Base-by-base conservation (phyloP, 2,797 vertebrate species). In the Helicolenus hilgendorfi region DNA sequence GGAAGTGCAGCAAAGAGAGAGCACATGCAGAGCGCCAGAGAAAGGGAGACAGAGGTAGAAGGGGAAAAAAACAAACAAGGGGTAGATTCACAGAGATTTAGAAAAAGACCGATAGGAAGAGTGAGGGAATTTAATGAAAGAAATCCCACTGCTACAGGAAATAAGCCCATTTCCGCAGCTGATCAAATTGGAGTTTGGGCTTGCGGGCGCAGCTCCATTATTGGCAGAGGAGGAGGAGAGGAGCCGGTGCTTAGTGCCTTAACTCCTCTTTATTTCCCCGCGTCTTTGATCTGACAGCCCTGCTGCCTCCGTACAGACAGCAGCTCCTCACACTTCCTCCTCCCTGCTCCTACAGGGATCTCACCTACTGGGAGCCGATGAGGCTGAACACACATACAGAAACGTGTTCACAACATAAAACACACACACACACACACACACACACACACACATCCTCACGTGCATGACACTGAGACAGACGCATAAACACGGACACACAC, bases 111-210 rank as follows among this genome's bases (percentile, higher is more conserved):
- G 64, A 88, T 77, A 60, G 64, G 36, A 35, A 74, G 86, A 88
- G 76, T 70, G 81, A 27, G 77, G 77, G 83, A 90, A 90, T 93
- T 81, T 94, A 92, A 96, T 96, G 91, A 95, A 93, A 93, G 86
- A 92, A 94, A 92, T 94, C 94, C 91, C 93, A 89, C 58, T 81
- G 85, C 92, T 86, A n/a, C 85, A 84, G 80, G 88, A 89, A 90
- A 88, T 92, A 93, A 94, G 68, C 84, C 83, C 72, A 62, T 93
- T 95, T 94, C 88, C 82, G 89, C 88, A 86, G 89, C 83, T 96
- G 94, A 97, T 97, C 93, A 94, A 91, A 96, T 96, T 96, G 79
- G 93, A 93, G 90, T 93, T 86, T 59, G 64, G 78, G 86, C 94
- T 95, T 95, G 72, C 59, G 18, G 96, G 93, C 86, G 10, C 55